These are phyloP conservation scores for Mycetomoellerius zeteki DNA, from an alignment of 1,140 invertebrate species.

Conservation along the genomic window DNA sequence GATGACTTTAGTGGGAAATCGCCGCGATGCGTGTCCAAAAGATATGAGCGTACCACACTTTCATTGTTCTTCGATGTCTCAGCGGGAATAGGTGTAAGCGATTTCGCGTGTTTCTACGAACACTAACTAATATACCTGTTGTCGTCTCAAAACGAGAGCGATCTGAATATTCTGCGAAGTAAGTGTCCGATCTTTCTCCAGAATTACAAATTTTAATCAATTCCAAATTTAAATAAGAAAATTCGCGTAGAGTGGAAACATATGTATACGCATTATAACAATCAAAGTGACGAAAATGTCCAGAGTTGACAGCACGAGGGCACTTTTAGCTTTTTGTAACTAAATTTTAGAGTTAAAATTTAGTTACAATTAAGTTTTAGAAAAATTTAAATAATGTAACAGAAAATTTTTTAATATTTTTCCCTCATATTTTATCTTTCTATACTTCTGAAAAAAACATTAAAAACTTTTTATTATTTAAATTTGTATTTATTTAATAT, in stretches of 20 bases:
- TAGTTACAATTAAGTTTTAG: no score
- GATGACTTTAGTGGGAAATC: constrained; percentile 57
- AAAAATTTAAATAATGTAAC: neutral
- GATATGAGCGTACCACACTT: constrained; percentile 76
- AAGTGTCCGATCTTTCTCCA: constrained; percentile 14
- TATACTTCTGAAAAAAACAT: neutral
- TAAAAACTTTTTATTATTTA: neutral
- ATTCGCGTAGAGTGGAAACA: neutral
- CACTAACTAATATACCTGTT: constrained; percentile 1
- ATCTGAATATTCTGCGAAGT: constrained; percentile 27
- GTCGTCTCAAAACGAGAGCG: neutral
- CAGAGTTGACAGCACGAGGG: neutral
- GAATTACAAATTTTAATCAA: neutral
- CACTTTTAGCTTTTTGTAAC: neutral
- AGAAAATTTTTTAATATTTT: neutral
- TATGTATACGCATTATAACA: neutral
- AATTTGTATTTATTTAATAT: neutral
- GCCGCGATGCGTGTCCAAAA: constrained; percentile 52
- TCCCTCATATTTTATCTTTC: neutral
- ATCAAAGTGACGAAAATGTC: constrained; percentile 12
- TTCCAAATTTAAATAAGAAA: neutral
- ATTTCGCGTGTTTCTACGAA: constrained; percentile 21
- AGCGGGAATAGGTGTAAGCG: constrained; percentile 61
- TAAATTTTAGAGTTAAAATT: neutral
- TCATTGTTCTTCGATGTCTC: constrained; percentile 84